Evolutionary conservation across 2,888 invertebrate genomes (phyloP).

Genomic region (Helobdella robusta): DNA sequence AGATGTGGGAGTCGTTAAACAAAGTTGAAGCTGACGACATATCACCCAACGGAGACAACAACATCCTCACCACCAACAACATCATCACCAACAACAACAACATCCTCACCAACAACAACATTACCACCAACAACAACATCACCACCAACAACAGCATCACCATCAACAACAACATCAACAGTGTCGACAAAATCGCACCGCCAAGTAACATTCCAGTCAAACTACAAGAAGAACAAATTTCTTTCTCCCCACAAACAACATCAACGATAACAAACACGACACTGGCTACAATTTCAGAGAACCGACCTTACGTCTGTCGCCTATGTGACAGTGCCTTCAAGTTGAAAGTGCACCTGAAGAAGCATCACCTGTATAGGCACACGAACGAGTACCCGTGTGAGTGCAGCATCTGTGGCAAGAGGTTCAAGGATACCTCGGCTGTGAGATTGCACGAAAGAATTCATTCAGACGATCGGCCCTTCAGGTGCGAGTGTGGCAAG

Average conservation of each 20-base stretch:
- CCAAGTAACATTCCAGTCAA: not conserved
- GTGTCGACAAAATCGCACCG: not conserved
- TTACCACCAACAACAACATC: not conserved
- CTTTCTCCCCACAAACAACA: constrained; percentile 7
- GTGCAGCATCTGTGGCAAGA: constrained; percentile 36
- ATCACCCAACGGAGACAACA: not conserved
- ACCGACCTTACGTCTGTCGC: constrained; percentile 33
- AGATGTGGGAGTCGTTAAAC: constrained; percentile 7
- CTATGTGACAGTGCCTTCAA: constrained; percentile 36
- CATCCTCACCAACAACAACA: not conserved
- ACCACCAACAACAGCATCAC: too few species aligned
- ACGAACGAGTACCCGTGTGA: constrained; percentile 36
- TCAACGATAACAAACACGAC: not conserved
- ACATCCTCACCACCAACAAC: not conserved
- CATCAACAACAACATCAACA: too few species aligned
- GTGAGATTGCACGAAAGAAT: constrained; percentile 35
- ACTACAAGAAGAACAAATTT: not conserved
- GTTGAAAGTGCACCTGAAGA: constrained; percentile 37
- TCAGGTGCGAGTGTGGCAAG: constrained; percentile 34
- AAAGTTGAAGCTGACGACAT: not conserved
- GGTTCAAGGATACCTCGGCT: constrained; percentile 37
- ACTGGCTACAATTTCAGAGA: constrained; percentile 14
- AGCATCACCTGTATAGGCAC: constrained; percentile 36
- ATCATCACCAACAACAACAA: not conserved
- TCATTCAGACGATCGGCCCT: constrained; percentile 35